phyloP scores from a whole-genome alignment of 2,113 vertebrate species.

The Agapornis roseicollis region DNA sequence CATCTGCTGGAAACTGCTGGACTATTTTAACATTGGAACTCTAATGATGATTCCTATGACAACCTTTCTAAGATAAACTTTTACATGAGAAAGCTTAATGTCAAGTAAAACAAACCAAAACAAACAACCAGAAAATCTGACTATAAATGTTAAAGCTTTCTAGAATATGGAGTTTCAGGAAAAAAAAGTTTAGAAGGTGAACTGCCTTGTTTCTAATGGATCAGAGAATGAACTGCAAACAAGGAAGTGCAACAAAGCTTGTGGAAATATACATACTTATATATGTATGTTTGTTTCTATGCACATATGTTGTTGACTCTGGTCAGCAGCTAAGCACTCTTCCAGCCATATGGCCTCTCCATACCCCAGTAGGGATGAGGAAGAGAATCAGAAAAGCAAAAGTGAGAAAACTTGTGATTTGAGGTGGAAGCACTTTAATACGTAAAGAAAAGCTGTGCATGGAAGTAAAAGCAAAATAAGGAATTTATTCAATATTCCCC shows the following conservation, averaged over 20 bases:
- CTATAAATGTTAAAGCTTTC: not conserved
- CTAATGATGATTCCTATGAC: not conserved
- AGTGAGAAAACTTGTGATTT: not conserved
- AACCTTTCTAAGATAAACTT: not conserved
- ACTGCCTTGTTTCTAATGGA: not conserved
- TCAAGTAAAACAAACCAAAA: not conserved
- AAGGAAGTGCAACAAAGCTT: not conserved
- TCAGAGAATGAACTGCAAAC: not conserved
- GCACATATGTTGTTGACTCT: not conserved
- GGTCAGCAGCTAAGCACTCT: not conserved
- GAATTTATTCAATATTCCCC: not conserved
- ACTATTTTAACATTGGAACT: not conserved
- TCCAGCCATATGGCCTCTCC: not conserved
- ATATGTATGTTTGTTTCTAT: rapidly evolving
- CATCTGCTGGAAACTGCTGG: not conserved
- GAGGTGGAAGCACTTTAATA: not conserved
- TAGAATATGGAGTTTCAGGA: not conserved
- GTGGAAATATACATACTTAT: not conserved
- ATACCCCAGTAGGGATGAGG: too few species aligned
- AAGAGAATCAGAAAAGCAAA: not conserved
- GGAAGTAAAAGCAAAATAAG: not conserved
- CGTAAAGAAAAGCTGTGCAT: not conserved
- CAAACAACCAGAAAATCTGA: not conserved
- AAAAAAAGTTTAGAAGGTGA: not conserved
- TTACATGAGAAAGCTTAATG: not conserved